Conservation (phyloP, 2,797 vertebrate genomes). For the Vireo griseus region DNA sequence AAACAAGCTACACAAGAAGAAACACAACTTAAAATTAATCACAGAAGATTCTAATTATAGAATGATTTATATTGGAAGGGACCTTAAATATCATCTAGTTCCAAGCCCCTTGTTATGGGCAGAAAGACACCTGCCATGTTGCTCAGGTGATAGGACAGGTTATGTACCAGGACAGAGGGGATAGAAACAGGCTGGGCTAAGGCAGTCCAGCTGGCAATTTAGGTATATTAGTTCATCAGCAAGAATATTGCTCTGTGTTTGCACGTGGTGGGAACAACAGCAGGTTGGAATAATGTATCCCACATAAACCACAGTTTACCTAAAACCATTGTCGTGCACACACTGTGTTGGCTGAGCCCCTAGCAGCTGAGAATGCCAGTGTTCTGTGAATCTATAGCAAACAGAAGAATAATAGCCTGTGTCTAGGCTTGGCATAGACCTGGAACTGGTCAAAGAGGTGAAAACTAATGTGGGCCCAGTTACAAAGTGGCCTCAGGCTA, state of each 20-base stretch:
- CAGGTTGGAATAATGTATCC: background rate
- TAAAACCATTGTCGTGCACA: background rate
- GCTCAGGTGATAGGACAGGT: background rate
- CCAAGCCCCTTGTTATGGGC: too few relatives aligned
- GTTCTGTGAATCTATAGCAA: background rate
- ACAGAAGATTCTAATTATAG: background rate
- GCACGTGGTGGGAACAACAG: accelerated
- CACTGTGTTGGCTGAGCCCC: accelerated
- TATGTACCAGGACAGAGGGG: background rate
- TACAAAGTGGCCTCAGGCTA: background rate
- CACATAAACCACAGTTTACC: background rate
- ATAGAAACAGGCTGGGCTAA: background rate
- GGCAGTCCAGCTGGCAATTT: background rate
- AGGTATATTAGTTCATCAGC: background rate
- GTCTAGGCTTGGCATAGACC: background rate
- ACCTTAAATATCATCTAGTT: background rate
- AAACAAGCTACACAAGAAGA: background rate
- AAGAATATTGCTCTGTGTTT: background rate
- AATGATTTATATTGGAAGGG: background rate
- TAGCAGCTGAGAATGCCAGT: background rate
- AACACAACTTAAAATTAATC: background rate
- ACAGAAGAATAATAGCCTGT: background rate
- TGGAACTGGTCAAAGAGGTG: background rate
- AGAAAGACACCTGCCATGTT: background rate
- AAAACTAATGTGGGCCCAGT: background rate